Evolutionary conservation across 2,113 vertebrate genomes (phyloP), one percentile per base, ranked within the genome.

Genomic region (Serranochromis macrocephalus): DNA sequence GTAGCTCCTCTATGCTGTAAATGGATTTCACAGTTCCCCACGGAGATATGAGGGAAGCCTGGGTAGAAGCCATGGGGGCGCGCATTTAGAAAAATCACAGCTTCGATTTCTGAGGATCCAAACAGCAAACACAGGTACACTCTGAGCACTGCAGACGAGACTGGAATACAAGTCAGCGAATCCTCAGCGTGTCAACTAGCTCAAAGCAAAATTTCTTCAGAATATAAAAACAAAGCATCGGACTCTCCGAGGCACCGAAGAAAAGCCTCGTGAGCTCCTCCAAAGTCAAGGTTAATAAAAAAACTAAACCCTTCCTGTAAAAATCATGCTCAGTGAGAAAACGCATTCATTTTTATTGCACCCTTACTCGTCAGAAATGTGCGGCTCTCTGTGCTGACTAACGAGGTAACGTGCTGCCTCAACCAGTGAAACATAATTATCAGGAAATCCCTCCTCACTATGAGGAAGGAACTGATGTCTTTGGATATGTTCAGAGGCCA

Each of bases 11-110:
- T 81, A 17, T 51, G 84, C 88, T 87, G 85, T 66, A 89, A 94
- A 92, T 92, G 89, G 90, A 93, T 94, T 94, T 93, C 87, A 93
- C 86, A 85, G 87, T 91, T 84, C 79, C 87, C 87, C 85, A 68
- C 63, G 29, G 89, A 88, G 91, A 92, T 91, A 87, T 85, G 87
- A 91, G 81, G 79, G 61, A 87, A 88, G 78, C 81, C 89, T 85
- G 42, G 84, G 83, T 81, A 88, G 80, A 81, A 82, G 87, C 84
- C 80, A 80, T 47, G 42, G 85, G 90, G 61, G 68, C 40, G 31
- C 83, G 21, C 84, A 87, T 89, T 83, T 85, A 90, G 83, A 87
- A 92, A 66, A 92, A 93, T 92, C 82, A 89, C 80, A 91, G 81
- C 71, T 88, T 91, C 47, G 55, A 88, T 82, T 86, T 86, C 75